Conservation (phyloP, 2,797 vertebrate species). For the Propithecus perrieri region DNA sequence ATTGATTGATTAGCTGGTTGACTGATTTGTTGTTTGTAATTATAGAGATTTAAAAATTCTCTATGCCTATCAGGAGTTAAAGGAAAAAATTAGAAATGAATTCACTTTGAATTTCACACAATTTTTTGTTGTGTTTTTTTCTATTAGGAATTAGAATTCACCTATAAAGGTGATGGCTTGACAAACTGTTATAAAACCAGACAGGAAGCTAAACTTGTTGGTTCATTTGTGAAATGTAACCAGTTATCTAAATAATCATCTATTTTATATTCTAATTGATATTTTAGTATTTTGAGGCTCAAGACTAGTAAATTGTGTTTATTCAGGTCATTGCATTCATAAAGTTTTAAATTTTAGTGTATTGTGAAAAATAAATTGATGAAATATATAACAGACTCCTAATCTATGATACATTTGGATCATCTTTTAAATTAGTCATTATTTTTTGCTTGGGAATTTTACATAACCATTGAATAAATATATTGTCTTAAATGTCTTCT, state of each 20-base stretch:
- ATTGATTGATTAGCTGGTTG: background rate
- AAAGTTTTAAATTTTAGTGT: background rate
- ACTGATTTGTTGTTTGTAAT: background rate
- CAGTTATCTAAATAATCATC: background rate
- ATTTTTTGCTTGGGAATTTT: background rate
- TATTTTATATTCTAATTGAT: background rate
- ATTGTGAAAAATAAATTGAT: background rate
- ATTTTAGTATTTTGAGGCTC: background rate
- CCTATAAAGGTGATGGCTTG: background rate
- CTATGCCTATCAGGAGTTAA: background rate
- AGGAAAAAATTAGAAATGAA: background rate
- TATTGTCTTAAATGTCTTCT: conserved; percentile 34
- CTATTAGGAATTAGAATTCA: background rate
- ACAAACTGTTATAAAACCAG: background rate
- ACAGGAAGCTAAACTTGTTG: background rate
- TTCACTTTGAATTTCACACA: background rate
- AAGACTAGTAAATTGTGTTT: background rate
- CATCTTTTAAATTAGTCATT: background rate
- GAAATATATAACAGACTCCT: background rate
- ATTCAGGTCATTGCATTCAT: background rate
- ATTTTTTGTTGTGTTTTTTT: background rate
- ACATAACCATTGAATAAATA: background rate
- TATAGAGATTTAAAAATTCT: background rate
- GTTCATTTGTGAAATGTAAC: background rate
- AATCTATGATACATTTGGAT: background rate